Percentiles rank a stretch among this genome's conserved stretches.
Conservation (phyloP, 2,888 invertebrate genomes). For the Melangyna quadrimaculata region DNA sequence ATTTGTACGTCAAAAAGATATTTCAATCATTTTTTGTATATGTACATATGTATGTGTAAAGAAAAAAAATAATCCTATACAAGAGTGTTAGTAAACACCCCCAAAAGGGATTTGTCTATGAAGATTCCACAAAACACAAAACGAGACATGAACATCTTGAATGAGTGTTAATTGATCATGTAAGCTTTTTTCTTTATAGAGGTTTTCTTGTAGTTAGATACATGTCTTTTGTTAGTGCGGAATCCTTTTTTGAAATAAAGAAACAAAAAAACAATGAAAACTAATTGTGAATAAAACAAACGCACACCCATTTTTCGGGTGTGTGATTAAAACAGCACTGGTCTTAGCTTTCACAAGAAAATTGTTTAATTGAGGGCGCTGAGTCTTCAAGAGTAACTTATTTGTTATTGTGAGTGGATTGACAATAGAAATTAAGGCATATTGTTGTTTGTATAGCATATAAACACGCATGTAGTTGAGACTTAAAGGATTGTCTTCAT, state of each 20-base stretch:
- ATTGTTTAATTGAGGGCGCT: conserved; percentile 23
- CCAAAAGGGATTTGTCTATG: neutral
- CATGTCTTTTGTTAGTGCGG: neutral
- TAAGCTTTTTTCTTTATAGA: neutral
- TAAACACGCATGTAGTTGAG: neutral
- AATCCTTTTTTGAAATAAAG: conserved; percentile 4
- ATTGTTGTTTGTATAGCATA: neutral
- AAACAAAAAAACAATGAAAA: conserved; percentile 32
- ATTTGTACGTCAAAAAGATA: conserved; percentile 8
- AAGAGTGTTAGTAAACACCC: neutral
- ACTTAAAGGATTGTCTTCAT: neutral
- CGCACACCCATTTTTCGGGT: too few relatives aligned
- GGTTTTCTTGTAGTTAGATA: neutral
- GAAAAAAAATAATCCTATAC: neutral
- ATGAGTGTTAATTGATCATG: conserved; percentile 52
- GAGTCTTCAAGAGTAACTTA: conserved; percentile 17
- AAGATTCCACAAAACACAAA: neutral
- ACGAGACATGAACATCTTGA: conserved; percentile 11
- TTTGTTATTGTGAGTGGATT: conserved; percentile 7
- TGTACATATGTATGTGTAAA: neutral
- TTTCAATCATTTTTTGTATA: conserved; percentile 30
- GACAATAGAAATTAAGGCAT: conserved; percentile 8
- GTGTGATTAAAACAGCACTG: neutral
- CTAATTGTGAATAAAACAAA: conserved; percentile 15
- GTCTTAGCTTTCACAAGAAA: neutral